These are phyloP conservation scores for Benthosema pterotum DNA, from an alignment of 2,797 vertebrate genomes.

Conservation along the genomic window DNA sequence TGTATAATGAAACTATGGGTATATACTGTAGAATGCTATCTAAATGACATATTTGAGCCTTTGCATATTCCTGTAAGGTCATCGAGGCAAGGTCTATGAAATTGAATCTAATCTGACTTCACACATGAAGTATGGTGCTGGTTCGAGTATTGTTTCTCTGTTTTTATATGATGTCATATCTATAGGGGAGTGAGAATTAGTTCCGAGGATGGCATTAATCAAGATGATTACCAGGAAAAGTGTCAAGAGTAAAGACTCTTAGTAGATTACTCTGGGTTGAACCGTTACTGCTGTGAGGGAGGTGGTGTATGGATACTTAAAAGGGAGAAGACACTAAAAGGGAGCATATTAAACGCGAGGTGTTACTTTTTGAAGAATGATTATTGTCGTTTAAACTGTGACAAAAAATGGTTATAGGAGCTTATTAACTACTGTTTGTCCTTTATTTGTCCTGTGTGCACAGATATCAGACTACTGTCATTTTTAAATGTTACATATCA, in stretches of 20 bases:
- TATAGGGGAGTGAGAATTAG: too few relatives aligned
- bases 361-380: not conserved
- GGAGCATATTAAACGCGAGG: not conserved
- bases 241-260: conserved; percentile 1
- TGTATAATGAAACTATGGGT: too few relatives aligned
- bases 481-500: not conserved
- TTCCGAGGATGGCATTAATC: not conserved
- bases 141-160: conserved; percentile 2
- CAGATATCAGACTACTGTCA: not conserved
- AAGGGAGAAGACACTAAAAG: not conserved
- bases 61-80: too few relatives aligned
- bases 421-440: not conserved
- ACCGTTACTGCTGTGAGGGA: conserved; percentile 52
- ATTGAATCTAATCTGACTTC: not conserved
- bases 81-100: too few relatives aligned
- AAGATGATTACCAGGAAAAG: not conserved
- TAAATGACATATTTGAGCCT: too few relatives aligned
- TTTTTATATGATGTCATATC: conserved; percentile 12
- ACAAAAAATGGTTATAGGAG: conserved; percentile 9
- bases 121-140: conserved; percentile 1
- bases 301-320: not conserved
- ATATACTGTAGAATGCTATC: too few relatives aligned
- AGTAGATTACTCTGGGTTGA: conserved; percentile 24
- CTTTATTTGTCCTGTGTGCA: conserved; percentile 6
- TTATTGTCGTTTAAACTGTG: conserved; percentile 31